Percentiles rank a stretch among this genome's conserved stretches.
Conservation (phyloP, 2,888 invertebrate genomes). For the Zaprionus lineosus region DNA sequence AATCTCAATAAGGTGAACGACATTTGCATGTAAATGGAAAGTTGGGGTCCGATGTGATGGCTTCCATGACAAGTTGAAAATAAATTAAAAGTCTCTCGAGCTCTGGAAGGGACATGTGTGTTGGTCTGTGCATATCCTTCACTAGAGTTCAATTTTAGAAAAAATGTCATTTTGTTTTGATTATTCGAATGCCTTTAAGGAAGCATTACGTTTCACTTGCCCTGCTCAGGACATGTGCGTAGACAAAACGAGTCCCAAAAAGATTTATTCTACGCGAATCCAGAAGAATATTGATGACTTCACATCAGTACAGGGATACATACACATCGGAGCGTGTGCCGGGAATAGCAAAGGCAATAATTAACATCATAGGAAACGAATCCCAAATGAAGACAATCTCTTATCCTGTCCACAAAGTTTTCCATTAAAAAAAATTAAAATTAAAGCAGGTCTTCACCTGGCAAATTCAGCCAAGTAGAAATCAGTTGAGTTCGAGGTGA, state of each 20-base stretch:
- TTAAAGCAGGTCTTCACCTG: too few species aligned
- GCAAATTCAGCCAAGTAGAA: conserved; percentile 15
- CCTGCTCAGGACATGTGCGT: too few species aligned
- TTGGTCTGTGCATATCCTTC: too few species aligned
- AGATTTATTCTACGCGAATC: too few species aligned
- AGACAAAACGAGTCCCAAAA: too few species aligned
- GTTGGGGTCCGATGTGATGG: neutral
- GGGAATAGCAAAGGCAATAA: conserved; percentile 51
- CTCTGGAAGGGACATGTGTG: neutral
- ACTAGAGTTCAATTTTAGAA: neutral
- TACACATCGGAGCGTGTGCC: conserved; percentile 35
- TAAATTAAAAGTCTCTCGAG: neutral
- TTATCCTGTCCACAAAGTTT: neutral
- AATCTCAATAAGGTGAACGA: conserved; percentile 1
- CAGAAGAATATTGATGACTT: too few species aligned
- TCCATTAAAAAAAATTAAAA: conserved; percentile 37
- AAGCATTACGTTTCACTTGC: too few species aligned
- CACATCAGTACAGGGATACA: too few species aligned
- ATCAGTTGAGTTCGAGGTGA: conserved; percentile 19
- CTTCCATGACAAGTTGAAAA: neutral
- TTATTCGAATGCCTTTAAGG: too few species aligned
- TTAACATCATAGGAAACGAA: conserved; percentile 35
- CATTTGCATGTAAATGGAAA: neutral
- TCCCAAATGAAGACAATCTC: conserved; percentile 1
- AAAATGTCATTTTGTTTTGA: neutral